Evolutionary conservation across 2,797 vertebrate genomes (phyloP).

Genomic region (Anolis apletophallus): DNA sequence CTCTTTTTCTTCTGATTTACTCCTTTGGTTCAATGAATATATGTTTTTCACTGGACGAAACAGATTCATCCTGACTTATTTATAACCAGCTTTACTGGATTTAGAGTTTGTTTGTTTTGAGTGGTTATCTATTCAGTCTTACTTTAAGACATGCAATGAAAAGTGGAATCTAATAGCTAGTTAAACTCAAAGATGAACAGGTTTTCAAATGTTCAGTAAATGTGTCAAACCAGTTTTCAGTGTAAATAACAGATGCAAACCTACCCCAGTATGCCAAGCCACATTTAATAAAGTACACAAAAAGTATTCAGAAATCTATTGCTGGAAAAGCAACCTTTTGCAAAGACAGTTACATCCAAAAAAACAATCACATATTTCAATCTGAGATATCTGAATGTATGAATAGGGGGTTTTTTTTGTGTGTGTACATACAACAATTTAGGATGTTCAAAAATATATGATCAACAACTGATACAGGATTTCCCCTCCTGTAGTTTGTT

Average conservation of each 20-base stretch:
- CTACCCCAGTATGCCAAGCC: not conserved
- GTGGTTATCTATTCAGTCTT: not conserved
- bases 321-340: not conserved
- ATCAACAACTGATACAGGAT: not conserved
- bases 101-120: constrained; percentile 31
- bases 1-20: constrained; percentile 42
- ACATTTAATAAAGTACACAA: not conserved
- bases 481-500: not conserved
- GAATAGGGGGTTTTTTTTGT: not conserved
- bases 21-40: constrained; percentile 54
- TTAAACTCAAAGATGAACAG: constrained; percentile 15
- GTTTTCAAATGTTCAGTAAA: constrained; percentile 17
- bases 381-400: not conserved
- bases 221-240: constrained; percentile 8
- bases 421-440: not conserved
- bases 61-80: constrained; percentile 47
- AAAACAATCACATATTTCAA: not conserved
- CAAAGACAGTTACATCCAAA: not conserved
- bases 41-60: constrained; percentile 48
- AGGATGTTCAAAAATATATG: not conserved
- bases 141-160: constrained; percentile 2
- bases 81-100: constrained; percentile 58
- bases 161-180: constrained; percentile 1
- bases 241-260: constrained; percentile 34
- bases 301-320: not conserved